Evolutionary conservation across 2,113 vertebrate genomes (phyloP).

Genomic region (Uria lomvia): DNA sequence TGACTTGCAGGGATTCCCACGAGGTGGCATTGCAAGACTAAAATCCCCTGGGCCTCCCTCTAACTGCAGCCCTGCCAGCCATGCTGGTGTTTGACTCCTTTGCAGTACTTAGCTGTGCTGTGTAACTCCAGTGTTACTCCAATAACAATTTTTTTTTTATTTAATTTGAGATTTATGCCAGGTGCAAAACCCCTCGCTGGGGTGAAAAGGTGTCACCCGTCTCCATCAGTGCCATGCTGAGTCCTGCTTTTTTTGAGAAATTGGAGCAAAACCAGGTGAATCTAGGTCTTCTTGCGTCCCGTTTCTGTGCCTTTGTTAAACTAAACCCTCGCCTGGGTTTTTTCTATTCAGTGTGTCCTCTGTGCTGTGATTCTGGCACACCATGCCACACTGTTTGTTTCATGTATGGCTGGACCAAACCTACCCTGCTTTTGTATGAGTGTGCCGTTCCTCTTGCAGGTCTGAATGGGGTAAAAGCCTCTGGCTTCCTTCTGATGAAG

Average conservation of each 20-base stretch:
- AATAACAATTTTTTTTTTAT: neutral
- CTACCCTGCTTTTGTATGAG: neutral
- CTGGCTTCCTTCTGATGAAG: neutral
- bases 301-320: neutral
- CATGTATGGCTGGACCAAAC: neutral
- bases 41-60: neutral
- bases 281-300: fast-evolving
- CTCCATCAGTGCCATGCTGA: fast-evolving
- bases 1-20: conserved; percentile 4
- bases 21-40: conserved; percentile 55
- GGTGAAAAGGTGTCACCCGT: fast-evolving
- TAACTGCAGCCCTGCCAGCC: neutral
- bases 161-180: neutral
- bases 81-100: neutral
- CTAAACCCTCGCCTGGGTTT: fast-evolving
- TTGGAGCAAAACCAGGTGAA: neutral
- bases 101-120: fast-evolving
- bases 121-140: neutral
- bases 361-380: neutral
- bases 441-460: neutral
- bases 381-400: neutral
- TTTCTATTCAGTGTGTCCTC: fast-evolving
- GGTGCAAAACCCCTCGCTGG: fast-evolving
- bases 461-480: neutral
- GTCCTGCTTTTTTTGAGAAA: neutral